A percentile compares a stretch with the other conserved stretches of the same genome.
Conservation (phyloP, 2,888 invertebrate genomes). For the Drosophila hamatofila region DNA sequence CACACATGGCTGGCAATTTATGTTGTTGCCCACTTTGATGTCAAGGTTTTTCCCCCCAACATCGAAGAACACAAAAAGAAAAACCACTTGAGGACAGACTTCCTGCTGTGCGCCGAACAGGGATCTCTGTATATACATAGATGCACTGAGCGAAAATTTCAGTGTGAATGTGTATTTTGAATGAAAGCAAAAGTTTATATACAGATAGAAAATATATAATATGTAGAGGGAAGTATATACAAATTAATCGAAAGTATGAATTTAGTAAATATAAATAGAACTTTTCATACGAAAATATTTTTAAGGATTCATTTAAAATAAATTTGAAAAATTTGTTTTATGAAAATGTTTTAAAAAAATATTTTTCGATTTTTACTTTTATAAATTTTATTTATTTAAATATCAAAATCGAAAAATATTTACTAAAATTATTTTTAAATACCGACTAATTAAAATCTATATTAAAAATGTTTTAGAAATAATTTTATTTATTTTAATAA, state of each 20-base stretch:
- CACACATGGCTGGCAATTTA: slow-evolving; percentile 58
- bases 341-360: too few species aligned
- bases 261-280: background rate
- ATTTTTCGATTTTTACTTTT: too few species aligned
- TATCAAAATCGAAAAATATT: too few species aligned
- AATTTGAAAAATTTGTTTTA: too few species aligned
- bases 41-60: slow-evolving; percentile 62
- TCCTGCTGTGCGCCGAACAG: slow-evolving; percentile 64
- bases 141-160: slow-evolving; percentile 8
- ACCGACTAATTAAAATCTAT: too few species aligned
- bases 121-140: slow-evolving; percentile 2
- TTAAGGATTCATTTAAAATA: too few species aligned
- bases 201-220: too few species aligned
- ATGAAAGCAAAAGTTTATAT: background rate
- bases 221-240: background rate
- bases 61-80: slow-evolving; percentile 2
- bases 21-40: slow-evolving; percentile 73
- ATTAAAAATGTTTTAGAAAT: too few species aligned
- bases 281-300: too few species aligned
- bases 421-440: too few species aligned
- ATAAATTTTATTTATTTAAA: too few species aligned
- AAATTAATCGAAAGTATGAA: background rate
- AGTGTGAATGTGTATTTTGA: background rate
- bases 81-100: slow-evolving; percentile 62
- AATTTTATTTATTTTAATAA: too few species aligned